These are phyloP conservation scores for Drosophila sechellia DNA, from an alignment of 1,140 invertebrate species.

Conservation along the genomic window DNA sequence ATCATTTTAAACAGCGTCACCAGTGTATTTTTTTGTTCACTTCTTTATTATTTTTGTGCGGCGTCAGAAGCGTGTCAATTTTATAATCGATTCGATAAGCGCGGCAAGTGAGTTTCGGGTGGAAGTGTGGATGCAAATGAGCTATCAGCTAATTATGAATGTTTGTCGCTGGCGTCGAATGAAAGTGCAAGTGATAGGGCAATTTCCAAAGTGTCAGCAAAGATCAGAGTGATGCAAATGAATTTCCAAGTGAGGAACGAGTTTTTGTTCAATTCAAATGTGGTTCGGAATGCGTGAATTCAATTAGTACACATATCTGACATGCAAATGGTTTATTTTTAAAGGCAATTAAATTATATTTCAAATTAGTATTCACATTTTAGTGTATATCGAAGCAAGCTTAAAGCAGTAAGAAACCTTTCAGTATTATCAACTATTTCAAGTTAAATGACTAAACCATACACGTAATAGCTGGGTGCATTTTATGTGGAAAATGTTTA, in stretches of 20 bases:
- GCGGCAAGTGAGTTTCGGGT: conserved; percentile 1
- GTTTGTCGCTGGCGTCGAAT: conserved; percentile 2
- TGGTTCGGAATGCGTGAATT: background rate
- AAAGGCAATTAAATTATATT: background rate
- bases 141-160: conserved; percentile 22
- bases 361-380: background rate
- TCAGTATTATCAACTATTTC: too few relatives aligned
- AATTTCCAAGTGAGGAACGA: conserved; percentile 1
- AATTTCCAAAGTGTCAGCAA: conserved; percentile 5
- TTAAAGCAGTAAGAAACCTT: too few relatives aligned
- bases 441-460: too few relatives aligned
- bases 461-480: background rate
- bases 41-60: conserved; percentile 34
- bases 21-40: conserved; percentile 14
- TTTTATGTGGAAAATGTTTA: background rate
- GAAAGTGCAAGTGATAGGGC: conserved; percentile 30
- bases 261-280: background rate
- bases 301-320: background rate
- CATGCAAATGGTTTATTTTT: background rate
- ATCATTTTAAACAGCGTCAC: conserved; percentile 44
- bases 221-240: conserved; percentile 12
- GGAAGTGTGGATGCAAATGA: conserved; percentile 29
- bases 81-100: conserved; percentile 44
- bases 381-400: too few relatives aligned
- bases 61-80: conserved; percentile 39